These are phyloP conservation scores for Tachina fera DNA, from an alignment of 2,888 invertebrate species.

Conservation along the genomic window DNA sequence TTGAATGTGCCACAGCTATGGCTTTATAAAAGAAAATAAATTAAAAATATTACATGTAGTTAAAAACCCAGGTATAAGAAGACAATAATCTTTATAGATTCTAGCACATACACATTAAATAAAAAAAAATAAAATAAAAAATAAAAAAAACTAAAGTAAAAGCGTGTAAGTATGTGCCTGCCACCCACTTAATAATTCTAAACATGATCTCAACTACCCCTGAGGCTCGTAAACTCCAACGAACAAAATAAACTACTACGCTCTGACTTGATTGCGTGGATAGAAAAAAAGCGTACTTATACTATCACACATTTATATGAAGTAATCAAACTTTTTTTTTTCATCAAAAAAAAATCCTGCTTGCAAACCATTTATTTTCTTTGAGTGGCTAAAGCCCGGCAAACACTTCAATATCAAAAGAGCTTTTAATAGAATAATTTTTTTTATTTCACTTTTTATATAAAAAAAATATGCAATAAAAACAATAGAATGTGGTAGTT, in stretches of 20 bases:
- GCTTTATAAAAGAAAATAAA: conserved; percentile 19
- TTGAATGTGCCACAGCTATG: conserved; percentile 27
- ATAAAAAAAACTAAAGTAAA: conserved; percentile 35
- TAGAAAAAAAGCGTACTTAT: background rate
- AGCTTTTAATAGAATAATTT: conserved; percentile 23
- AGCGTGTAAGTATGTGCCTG: conserved; percentile 62
- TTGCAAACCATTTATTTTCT: conserved; percentile 15
- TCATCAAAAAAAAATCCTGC: background rate
- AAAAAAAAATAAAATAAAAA: background rate
- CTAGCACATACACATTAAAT: conserved; percentile 5
- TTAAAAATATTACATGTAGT: conserved; percentile 39
- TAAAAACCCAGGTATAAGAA: conserved; percentile 48
- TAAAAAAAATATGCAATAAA: background rate
- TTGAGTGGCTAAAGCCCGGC: conserved; percentile 9
- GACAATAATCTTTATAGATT: conserved; percentile 40
- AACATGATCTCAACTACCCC: conserved; percentile 69
- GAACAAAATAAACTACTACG: conserved; percentile 64
- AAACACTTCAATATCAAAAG: conserved; percentile 26
- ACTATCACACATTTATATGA: background rate
- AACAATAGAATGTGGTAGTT: conserved; percentile 9
- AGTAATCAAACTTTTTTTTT: background rate
- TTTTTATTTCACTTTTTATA: conserved; percentile 7
- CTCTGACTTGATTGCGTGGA: background rate
- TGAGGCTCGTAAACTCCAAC: conserved; percentile 69
- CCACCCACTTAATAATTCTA: conserved; percentile 71